Evolutionary conservation across 2,888 invertebrate genomes (phyloP).

Genomic region (Mimas tiliae): DNA sequence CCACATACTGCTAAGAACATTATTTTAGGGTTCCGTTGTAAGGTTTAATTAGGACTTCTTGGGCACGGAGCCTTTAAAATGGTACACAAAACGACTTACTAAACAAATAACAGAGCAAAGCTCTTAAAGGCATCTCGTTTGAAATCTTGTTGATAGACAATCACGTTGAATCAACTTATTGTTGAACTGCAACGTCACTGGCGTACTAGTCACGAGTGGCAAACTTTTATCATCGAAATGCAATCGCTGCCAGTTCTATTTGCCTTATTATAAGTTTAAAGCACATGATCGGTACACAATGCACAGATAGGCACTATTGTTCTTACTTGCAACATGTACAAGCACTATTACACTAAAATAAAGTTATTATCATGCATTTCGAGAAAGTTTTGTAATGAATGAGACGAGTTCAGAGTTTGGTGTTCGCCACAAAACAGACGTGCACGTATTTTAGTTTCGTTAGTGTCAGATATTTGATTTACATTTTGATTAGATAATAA

Average conservation of each 20-base stretch:
- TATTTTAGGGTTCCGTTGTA: no score
- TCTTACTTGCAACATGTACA: conserved; percentile 21
- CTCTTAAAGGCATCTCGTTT: no score
- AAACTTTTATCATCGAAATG: conserved; percentile 42
- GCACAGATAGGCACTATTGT: conserved; percentile 25
- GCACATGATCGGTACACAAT: conserved; percentile 41
- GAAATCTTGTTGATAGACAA: background rate
- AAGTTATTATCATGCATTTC: conserved; percentile 73
- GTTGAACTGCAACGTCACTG: background rate
- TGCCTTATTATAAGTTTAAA: conserved; percentile 62
- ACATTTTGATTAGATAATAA: conserved; percentile 2
- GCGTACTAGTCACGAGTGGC: conserved; percentile 24
- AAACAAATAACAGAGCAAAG: no score
- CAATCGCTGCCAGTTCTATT: conserved; percentile 50
- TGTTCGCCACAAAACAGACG: conserved; percentile 53
- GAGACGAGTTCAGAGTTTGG: conserved; percentile 63
- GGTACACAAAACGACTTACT: no score
- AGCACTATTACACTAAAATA: conserved; percentile 42
- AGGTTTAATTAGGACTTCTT: no score
- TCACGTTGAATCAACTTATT: background rate
- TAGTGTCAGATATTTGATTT: conserved; percentile 10
- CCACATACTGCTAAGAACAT: no score
- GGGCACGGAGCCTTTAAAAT: no score
- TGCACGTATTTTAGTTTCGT: conserved; percentile 25
- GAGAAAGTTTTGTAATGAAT: conserved; percentile 71